phyloP scores from a whole-genome alignment of 2,113 vertebrate species.

The Ivindomyrus marchei region DNA sequence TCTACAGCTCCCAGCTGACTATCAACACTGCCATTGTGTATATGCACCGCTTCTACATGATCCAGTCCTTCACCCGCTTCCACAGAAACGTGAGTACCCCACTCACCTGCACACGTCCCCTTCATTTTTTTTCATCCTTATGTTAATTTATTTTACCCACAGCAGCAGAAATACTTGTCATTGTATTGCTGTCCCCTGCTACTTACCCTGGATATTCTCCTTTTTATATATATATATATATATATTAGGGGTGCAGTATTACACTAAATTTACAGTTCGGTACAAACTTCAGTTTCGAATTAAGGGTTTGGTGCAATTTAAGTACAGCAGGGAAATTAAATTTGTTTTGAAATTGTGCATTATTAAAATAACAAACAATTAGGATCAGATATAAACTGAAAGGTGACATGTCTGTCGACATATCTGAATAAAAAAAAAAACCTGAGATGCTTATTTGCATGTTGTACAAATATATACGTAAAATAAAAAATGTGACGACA shows the following conservation, averaged over 20 bases:
- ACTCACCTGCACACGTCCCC: not conserved
- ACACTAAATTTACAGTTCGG: not conserved
- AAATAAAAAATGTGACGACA: not conserved
- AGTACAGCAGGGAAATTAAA: not conserved
- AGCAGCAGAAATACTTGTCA: not conserved
- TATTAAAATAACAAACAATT: not conserved
- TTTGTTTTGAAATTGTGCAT: not conserved
- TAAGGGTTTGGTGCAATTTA: not conserved
- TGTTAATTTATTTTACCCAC: not conserved
- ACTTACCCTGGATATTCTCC: not conserved
- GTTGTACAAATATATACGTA: not conserved
- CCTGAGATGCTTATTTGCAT: not conserved
- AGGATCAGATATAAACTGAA: not conserved
- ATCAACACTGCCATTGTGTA: conserved; percentile 96
- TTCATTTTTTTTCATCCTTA: not conserved
- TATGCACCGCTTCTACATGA: conserved; percentile 98
- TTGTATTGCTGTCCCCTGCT: not conserved
- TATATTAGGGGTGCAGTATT: not conserved
- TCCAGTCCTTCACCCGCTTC: conserved; percentile 91
- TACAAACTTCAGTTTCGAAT: not conserved
- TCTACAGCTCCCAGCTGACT: conserved; percentile 80
- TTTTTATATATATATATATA: too few species aligned
- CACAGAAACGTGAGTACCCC: conserved; percentile 80
- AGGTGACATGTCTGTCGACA: not conserved
- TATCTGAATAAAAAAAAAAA: not conserved